phyloP scores from a whole-genome alignment of 1,140 invertebrate genomes.

The Hydropsyche tenuis region DNA sequence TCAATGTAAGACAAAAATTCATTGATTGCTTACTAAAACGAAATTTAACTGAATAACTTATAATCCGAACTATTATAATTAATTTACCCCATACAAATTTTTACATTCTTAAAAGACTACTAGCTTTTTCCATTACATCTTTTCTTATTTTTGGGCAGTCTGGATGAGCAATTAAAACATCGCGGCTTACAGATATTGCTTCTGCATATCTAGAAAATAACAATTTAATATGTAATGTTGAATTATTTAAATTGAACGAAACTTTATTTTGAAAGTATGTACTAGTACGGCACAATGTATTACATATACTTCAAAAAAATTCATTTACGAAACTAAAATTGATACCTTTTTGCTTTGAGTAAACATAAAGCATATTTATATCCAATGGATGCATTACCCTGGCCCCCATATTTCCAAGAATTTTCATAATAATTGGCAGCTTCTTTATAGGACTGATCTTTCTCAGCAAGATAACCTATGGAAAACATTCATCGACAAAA shows the following conservation, averaged over 20 bases:
- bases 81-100: too few relatives aligned
- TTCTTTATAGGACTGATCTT: constrained; percentile 89
- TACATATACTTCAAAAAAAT: neutral
- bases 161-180: constrained; percentile 81
- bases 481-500: neutral
- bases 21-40: too few relatives aligned
- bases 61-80: too few relatives aligned
- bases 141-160: constrained; percentile 92
- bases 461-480: constrained; percentile 85
- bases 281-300: neutral
- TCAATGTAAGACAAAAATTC: too few relatives aligned
- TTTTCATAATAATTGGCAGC: constrained; percentile 83
- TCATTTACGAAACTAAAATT: too few relatives aligned
- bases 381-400: constrained; percentile 82
- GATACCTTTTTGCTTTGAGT: constrained; percentile 86
- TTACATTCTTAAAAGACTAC: constrained; percentile 78
- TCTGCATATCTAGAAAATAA: constrained; percentile 49
- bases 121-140: constrained; percentile 94
- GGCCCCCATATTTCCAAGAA: constrained; percentile 85
- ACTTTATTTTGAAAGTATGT: neutral
- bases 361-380: constrained; percentile 93
- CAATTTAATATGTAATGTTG: neutral
- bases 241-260: neutral
- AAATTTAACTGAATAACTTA: too few relatives aligned
- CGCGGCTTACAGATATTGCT: constrained; percentile 83